Conservation (phyloP, 2,797 vertebrate genomes). For the Okamejei kenojei region DNA sequence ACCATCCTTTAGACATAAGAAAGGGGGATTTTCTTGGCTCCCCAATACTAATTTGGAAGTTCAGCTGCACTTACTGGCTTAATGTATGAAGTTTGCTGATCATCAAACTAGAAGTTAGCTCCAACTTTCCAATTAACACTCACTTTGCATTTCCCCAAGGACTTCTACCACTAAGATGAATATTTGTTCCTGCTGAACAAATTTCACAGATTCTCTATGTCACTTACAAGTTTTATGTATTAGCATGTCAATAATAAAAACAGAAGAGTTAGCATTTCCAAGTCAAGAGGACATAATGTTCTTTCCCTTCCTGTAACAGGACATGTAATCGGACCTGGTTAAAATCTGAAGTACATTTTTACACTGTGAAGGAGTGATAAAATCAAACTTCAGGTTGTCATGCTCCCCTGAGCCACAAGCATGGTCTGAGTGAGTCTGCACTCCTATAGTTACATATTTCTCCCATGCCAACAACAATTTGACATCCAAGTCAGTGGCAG, state of each 20-base stretch:
- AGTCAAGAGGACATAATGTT: background rate
- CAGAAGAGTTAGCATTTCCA: background rate
- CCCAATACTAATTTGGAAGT: background rate
- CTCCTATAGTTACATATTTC: background rate
- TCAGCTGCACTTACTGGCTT: background rate
- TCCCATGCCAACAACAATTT: background rate
- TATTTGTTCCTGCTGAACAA: background rate
- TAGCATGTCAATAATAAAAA: background rate
- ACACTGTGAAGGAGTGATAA: background rate
- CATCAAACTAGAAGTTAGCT: background rate
- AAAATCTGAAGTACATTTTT: background rate
- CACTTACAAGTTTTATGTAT: background rate
- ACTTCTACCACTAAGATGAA: background rate
- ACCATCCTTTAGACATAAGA: background rate
- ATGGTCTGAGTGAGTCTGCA: background rate
- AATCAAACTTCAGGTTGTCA: background rate
- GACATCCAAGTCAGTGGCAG: background rate
- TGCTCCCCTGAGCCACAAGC: background rate
- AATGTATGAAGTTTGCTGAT: background rate
- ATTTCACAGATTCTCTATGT: background rate
- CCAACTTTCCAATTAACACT: background rate
- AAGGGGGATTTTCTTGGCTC: background rate
- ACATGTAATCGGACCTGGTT: background rate
- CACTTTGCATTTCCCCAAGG: too few species aligned
- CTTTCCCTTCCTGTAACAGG: background rate